A percentile compares a stretch with the other conserved stretches of the same genome.
These are phyloP conservation scores for Lepilemur septentrionalis DNA, from an alignment of 2,797 vertebrate species.

Conservation along the genomic window DNA sequence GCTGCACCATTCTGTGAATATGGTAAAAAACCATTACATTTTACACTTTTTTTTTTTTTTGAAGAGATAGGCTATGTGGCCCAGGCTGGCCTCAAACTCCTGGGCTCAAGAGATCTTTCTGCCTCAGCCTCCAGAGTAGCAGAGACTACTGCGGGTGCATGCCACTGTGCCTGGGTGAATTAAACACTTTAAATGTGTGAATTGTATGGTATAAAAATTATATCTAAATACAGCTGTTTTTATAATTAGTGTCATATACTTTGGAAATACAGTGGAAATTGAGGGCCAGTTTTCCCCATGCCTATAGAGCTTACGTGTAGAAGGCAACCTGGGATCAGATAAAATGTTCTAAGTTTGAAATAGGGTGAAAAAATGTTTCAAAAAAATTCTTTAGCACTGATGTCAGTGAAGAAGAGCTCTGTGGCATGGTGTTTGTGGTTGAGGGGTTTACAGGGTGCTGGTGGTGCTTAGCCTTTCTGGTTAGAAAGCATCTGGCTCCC, in stretches of 20 bases:
- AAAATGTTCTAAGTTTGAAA: neutral
- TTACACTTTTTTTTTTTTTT: neutral
- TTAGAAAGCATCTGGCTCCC: neutral
- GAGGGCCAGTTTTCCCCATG: neutral
- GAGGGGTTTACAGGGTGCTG: neutral
- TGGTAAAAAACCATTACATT: neutral
- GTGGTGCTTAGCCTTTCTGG: neutral
- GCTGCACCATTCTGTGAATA: neutral
- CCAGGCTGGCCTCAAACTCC: too few relatives aligned
- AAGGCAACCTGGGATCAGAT: neutral
- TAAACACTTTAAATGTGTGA: neutral
- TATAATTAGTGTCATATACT: neutral
- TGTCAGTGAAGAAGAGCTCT: neutral
- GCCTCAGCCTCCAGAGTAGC: too few relatives aligned
- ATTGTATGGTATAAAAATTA: neutral
- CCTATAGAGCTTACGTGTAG: neutral
- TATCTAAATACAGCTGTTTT: neutral
- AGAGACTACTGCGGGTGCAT: too few relatives aligned
- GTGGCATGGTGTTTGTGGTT: neutral
- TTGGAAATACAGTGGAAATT: neutral
- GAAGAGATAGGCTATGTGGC: too few relatives aligned
- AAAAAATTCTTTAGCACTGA: neutral
- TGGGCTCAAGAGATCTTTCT: too few relatives aligned
- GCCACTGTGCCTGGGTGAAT: neutral
- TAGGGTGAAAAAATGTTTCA: neutral